Percentiles rank a stretch among this genome's conserved stretches.
These are phyloP conservation scores for Microtus richardsoni DNA, from an alignment of 2,113 vertebrate genomes.

Conservation along the genomic window DNA sequence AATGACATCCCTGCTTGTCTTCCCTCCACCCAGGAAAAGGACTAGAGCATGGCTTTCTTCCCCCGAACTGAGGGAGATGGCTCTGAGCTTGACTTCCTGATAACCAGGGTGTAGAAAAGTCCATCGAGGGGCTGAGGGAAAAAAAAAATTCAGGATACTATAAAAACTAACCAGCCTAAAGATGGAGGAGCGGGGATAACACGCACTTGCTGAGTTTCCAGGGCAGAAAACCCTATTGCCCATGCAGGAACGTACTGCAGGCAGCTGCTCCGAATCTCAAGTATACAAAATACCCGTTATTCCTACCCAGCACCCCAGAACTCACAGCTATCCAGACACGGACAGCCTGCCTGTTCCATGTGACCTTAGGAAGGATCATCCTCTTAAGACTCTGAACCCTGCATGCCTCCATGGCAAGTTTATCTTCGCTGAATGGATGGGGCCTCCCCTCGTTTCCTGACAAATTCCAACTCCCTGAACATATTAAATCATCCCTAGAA, in stretches of 20 bases:
- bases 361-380: not conserved
- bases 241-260: not conserved
- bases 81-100: slow-evolving; percentile 39
- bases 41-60: not conserved
- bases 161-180: not conserved
- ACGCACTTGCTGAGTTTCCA: not conserved
- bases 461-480: not conserved
- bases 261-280: not conserved
- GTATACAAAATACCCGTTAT: not conserved
- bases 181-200: not conserved
- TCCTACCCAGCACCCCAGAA: not conserved
- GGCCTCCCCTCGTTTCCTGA: not conserved
- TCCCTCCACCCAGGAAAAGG: slow-evolving; percentile 49
- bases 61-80: not conserved
- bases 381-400: not conserved
- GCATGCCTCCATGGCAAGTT: not conserved
- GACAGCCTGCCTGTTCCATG: not conserved
- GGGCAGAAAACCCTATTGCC: not conserved
- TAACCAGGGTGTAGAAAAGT: not conserved
- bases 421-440: not conserved
- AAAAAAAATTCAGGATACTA: not conserved
- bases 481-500: not conserved
- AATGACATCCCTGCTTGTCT: slow-evolving; percentile 61
- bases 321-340: not conserved
- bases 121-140: not conserved